A percentile compares a stretch with the other conserved stretches of the same genome.
phyloP scores from a whole-genome alignment of 2,797 vertebrate species.

The Centropyge bicolor region DNA sequence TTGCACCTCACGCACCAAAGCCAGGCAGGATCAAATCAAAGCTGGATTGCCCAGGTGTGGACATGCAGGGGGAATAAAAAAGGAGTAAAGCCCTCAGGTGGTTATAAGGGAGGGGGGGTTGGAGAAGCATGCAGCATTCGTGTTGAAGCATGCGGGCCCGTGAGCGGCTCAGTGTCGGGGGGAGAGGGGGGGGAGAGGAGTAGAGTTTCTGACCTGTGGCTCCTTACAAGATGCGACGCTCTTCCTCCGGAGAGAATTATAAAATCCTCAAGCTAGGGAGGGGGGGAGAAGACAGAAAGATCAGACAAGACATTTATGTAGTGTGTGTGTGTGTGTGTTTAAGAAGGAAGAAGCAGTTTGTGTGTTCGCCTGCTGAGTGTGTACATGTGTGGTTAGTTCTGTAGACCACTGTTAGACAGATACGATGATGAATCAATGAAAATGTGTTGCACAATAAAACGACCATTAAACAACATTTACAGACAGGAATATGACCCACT shows the following conservation, averaged over 20 bases:
- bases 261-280: slow-evolving; percentile 86
- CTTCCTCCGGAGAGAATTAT: slow-evolving; percentile 86
- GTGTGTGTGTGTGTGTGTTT: slow-evolving; percentile 14
- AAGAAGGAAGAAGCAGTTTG: slow-evolving; percentile 42
- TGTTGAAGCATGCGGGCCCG: slow-evolving; percentile 76
- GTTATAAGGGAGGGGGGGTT: slow-evolving; percentile 25
- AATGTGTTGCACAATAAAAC: slow-evolving; percentile 40
- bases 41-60: slow-evolving; percentile 63
- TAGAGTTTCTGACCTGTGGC: slow-evolving; percentile 87
- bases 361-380: slow-evolving; percentile 10
- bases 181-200: slow-evolving; percentile 49
- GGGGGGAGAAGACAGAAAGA: slow-evolving; percentile 80
- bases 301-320: slow-evolving; percentile 73
- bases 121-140: slow-evolving; percentile 75
- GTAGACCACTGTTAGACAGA: slow-evolving; percentile 49
- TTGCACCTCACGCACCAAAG: slow-evolving; percentile 37
- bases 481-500: not conserved
- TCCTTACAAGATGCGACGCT: slow-evolving; percentile 84
- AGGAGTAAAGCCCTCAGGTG: slow-evolving; percentile 51
- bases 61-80: slow-evolving; percentile 68
- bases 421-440: slow-evolving; percentile 41
- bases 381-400: slow-evolving; percentile 50
- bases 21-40: slow-evolving; percentile 59
- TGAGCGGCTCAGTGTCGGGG: slow-evolving; percentile 44
- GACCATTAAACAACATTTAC: slow-evolving; percentile 2